Evolutionary conservation across 2,888 invertebrate species (phyloP).

Genomic region (Macrosiphum euphorbiae): DNA sequence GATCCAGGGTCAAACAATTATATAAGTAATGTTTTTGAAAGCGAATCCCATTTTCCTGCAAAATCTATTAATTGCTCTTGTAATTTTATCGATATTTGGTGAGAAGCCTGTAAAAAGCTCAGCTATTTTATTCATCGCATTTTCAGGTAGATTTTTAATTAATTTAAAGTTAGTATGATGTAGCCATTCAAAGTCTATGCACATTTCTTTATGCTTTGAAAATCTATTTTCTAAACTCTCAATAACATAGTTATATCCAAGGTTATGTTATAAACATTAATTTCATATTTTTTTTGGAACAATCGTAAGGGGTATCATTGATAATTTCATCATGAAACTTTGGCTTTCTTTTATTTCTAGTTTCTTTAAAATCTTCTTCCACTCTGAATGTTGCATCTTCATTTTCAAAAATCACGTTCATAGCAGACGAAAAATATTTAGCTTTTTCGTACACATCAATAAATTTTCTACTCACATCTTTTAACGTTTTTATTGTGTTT

Average conservation of each 20-base stretch:
- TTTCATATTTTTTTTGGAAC: conserved; percentile 38
- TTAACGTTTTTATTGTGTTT: conserved; percentile 29
- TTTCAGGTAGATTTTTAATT: background rate
- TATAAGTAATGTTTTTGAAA: conserved; percentile 34
- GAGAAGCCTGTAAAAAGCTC: background rate
- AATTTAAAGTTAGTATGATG: no score
- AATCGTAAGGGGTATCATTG: background rate
- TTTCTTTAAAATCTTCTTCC: conserved; percentile 18
- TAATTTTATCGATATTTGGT: conserved; percentile 1
- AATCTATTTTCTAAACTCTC: conserved; percentile 36
- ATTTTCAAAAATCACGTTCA: conserved; percentile 16
- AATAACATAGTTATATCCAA: conserved; percentile 42
- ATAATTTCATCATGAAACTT: conserved; percentile 3
- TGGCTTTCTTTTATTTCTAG: background rate
- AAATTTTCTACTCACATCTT: conserved; percentile 4
- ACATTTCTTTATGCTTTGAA: conserved; percentile 49
- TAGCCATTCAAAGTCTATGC: background rate
- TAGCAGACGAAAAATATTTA: conserved; percentile 21
- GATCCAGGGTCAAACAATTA: background rate
- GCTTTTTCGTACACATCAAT: background rate
- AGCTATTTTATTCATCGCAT: conserved; percentile 38
- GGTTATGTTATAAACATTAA: conserved; percentile 33
- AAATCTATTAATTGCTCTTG: conserved; percentile 16
- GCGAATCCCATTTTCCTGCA: conserved; percentile 17
- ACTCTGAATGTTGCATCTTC: conserved; percentile 1